Percentiles rank a stretch among this genome's conserved stretches.
Conservation (phyloP, 1,140 invertebrate genomes). For the Zaprionus davidi region DNA sequence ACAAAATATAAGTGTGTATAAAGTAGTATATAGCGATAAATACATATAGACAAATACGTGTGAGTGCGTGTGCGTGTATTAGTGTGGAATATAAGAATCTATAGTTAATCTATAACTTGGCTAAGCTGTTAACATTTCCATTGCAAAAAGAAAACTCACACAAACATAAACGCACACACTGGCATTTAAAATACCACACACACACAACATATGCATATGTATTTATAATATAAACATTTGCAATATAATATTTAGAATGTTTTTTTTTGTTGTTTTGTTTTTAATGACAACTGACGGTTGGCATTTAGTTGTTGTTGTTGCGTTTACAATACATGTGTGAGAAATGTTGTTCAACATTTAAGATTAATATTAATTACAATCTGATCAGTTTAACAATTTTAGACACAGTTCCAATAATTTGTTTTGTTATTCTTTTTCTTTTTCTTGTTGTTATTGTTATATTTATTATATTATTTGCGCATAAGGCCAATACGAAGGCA, state of each 20-base stretch:
- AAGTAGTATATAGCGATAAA: constrained; percentile 19
- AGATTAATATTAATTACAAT: constrained; percentile 57
- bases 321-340: constrained; percentile 33
- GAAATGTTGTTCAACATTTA: constrained; percentile 60
- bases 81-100: constrained; percentile 5
- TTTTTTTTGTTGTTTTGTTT: constrained; percentile 15
- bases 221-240: constrained; percentile 10
- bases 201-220: constrained; percentile 12
- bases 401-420: constrained; percentile 47
- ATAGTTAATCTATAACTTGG: neutral
- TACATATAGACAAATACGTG: constrained; percentile 20
- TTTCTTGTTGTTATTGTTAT: constrained; percentile 23
- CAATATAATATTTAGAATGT: constrained; percentile 1
- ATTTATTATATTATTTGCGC: constrained; percentile 35
- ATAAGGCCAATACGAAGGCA: constrained; percentile 62
- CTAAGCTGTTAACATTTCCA: neutral
- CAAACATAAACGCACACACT: neutral
- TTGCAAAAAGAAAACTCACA: constrained; percentile 12
- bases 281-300: constrained; percentile 17
- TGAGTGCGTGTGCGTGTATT: constrained; percentile 11
- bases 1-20: constrained; percentile 32
- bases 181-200: constrained; percentile 4
- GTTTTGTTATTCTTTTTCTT: constrained; percentile 13
- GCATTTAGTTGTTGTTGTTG: constrained; percentile 23
- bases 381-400: constrained; percentile 48